These are phyloP conservation scores for Pelvicachromis taeniatus DNA, from an alignment of 2,113 vertebrate species.

Conservation along the genomic window DNA sequence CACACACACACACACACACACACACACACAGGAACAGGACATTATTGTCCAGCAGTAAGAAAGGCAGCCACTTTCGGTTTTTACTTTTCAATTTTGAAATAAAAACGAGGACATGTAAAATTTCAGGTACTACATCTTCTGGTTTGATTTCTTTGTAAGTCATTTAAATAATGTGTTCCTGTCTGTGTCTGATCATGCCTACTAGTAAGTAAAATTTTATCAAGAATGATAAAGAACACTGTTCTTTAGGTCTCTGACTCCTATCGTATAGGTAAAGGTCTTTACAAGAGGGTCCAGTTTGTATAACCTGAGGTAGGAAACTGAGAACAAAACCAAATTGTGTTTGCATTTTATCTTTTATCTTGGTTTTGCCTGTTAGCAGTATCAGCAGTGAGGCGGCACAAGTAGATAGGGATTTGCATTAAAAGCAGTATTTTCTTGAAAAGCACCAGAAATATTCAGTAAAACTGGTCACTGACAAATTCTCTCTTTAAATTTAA, in stretches of 20 bases:
- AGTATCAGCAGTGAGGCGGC: background rate
- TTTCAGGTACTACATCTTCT: background rate
- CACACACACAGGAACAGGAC: background rate
- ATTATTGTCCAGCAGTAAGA: background rate
- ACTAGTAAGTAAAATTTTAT: background rate
- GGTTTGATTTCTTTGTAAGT: background rate
- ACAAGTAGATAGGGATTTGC: background rate
- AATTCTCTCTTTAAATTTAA: background rate
- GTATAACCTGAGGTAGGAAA: background rate
- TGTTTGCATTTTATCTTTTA: background rate
- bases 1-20: background rate
- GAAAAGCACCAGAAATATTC: background rate
- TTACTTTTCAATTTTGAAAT: background rate
- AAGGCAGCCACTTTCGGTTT: background rate
- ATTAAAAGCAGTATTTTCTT: background rate
- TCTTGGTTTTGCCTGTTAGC: background rate
- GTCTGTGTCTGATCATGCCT: background rate
- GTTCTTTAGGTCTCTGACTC: background rate
- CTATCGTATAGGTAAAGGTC: background rate
- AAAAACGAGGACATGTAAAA: background rate
- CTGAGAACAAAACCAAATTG: background rate
- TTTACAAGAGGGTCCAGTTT: background rate
- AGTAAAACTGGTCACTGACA: background rate
- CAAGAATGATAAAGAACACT: background rate
- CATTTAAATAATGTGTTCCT: background rate